Evolutionary conservation across 2,888 invertebrate species (phyloP).

Genomic region (Phanerotoma sp.): DNA sequence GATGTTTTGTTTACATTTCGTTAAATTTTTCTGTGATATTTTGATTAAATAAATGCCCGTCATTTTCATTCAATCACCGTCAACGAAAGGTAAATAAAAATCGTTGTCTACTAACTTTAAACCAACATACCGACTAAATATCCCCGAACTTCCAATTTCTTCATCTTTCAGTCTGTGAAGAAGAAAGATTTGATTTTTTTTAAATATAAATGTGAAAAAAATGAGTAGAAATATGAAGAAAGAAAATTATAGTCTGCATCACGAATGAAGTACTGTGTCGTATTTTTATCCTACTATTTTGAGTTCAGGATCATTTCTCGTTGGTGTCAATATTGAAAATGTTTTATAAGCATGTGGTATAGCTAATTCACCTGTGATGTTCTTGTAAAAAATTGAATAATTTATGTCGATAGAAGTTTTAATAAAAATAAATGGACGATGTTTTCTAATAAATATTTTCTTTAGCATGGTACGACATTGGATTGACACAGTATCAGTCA

Average conservation of each 20-base stretch:
- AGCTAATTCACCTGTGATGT: constrained; percentile 27
- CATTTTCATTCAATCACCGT: too few relatives aligned
- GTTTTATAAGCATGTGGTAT: constrained; percentile 40
- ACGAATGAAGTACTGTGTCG: constrained; percentile 52
- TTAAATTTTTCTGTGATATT: too few relatives aligned
- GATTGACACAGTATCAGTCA: constrained; percentile 80
- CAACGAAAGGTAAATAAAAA: neutral
- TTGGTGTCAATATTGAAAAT: constrained; percentile 31
- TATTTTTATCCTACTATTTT: constrained; percentile 32
- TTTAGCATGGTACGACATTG: constrained; percentile 90
- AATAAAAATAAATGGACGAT: neutral
- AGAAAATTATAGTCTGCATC: constrained; percentile 41
- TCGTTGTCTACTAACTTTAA: neutral
- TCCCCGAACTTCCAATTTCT: neutral
- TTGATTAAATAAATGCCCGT: too few relatives aligned
- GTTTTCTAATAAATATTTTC: constrained; percentile 34
- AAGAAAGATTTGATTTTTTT: neutral
- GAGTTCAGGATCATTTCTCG: neutral
- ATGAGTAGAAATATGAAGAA: constrained; percentile 21
- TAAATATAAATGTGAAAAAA: neutral
- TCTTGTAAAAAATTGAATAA: constrained; percentile 14
- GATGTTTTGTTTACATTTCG: too few relatives aligned
- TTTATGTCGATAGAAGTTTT: too few relatives aligned
- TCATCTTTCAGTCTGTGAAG: neutral
- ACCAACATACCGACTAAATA: neutral